Evolutionary conservation across 2,888 invertebrate species (phyloP), one percentile per base, ranked within the genome.

Genomic region (Ectropis crepuscularia): DNA sequence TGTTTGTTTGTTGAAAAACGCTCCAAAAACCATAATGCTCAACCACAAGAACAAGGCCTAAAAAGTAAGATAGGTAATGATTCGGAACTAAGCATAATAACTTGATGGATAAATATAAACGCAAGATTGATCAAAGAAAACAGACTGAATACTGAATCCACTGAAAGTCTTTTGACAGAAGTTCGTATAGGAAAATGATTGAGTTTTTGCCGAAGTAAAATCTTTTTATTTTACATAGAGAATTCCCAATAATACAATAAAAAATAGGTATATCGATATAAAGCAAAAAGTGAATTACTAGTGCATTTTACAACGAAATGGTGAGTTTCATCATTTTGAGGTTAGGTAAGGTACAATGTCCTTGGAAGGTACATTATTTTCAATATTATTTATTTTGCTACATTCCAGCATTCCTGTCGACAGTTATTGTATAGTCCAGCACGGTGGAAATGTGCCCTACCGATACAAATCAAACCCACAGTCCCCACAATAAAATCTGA

Each of bases 361-460:
- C 79, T 81, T 82, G 79, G 73, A 69, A 59, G n/a, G 7, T 6
- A 41, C n/a, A 61, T 66, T 57, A 61, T 64, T 67, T 67, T 65
- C 50, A 57, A 67, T 67, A 70, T 71, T 71, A 61, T 62, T 28
- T 72, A 65, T 68, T 72, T 72, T 74, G 46, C 51, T 68, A 37
- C 59, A 68, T 89, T 89, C 73, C 86, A 92, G 92, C 92, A 92
- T 79, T 79, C 90, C 70, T 92, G 87, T 84, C 88, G 92, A 80
- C 91, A 91, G 74, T 81, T 92, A 74, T 64, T 92, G 70, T 88
- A 87, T 74, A 89, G 84, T 72, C 82, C 92, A 48, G 88, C 90
- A 55, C 86, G 92, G 68, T 92, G 92, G 92, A 92, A 92, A 83
- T 82, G 85, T 80, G 81, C 78, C 63, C 68, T 92, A 66, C 89